Percentiles rank a stretch among this genome's conserved stretches.
Conservation (phyloP, 2,888 invertebrate species). For the Cerastis leucographa region DNA sequence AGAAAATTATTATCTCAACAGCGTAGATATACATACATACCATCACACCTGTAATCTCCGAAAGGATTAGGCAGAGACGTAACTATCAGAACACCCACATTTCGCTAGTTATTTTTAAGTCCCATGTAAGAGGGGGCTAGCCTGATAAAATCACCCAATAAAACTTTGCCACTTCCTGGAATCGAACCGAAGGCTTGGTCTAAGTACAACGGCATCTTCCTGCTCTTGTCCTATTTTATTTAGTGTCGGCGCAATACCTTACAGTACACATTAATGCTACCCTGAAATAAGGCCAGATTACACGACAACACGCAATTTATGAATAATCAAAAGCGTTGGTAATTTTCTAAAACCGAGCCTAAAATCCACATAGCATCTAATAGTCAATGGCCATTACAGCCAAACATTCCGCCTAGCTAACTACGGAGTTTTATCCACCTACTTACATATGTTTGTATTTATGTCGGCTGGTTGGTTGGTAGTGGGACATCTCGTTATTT, state of each 20-base stretch:
- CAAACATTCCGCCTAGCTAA: constrained; percentile 47
- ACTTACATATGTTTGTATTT: constrained; percentile 61
- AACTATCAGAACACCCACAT: not conserved
- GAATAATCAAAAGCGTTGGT: not conserved
- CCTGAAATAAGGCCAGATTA: not conserved
- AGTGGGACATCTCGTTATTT: constrained; percentile 84
- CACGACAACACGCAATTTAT: not conserved
- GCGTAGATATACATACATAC: not conserved
- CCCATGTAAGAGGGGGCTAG: not conserved
- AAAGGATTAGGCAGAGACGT: not conserved
- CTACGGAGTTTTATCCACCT: constrained; percentile 41
- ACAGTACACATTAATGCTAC: not conserved
- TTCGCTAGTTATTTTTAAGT: not conserved
- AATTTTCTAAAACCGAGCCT: not conserved
- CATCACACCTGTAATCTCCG: not conserved
- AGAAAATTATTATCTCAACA: not conserved
- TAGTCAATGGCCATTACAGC: constrained; percentile 44
- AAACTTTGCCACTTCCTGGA: not conserved
- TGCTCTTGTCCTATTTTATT: too few species aligned
- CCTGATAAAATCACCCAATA: not conserved
- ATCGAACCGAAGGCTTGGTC: not conserved
- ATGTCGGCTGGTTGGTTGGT: constrained; percentile 67
- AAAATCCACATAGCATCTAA: not conserved
- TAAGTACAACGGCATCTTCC: not conserved
- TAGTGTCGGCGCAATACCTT: too few species aligned